Evolutionary conservation across 2,113 vertebrate genomes (phyloP).

Genomic region (Oryzias javanicus): DNA sequence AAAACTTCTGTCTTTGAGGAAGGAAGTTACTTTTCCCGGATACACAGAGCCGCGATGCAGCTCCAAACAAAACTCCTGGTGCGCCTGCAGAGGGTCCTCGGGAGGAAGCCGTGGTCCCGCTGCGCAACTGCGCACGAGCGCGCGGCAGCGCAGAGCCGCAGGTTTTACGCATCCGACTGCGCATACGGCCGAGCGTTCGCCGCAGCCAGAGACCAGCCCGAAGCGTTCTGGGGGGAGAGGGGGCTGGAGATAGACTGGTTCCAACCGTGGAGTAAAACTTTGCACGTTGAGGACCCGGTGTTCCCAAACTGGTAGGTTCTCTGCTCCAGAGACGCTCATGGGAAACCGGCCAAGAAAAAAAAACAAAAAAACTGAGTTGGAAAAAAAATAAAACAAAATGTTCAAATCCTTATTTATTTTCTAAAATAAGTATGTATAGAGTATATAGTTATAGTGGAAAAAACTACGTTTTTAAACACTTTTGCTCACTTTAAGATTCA

Average conservation of each 20-base stretch:
- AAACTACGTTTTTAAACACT: too few species aligned
- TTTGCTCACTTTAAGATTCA: too few species aligned
- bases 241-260: slow-evolving; percentile 71
- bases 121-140: neutral
- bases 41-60: neutral
- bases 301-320: slow-evolving; percentile 78
- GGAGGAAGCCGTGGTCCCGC: slow-evolving; percentile 6
- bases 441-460: too few species aligned
- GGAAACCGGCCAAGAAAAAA: neutral
- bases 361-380: too few species aligned
- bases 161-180: slow-evolving; percentile 5
- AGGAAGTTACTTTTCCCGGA: neutral
- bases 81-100: neutral
- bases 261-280: slow-evolving; percentile 69
- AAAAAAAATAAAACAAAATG: too few species aligned
- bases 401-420: too few species aligned
- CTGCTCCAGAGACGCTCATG: neutral
- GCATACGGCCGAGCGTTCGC: slow-evolving; percentile 65
- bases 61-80: too few species aligned
- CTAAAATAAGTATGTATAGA: too few species aligned
- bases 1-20: neutral
- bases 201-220: slow-evolving; percentile 63
- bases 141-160: slow-evolving; percentile 10
- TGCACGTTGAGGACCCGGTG: slow-evolving; percentile 72
- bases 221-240: slow-evolving; percentile 68